phyloP scores from a whole-genome alignment of 30 jellyfish, hydroid and myxozoan species.

The Aurelia sp. region DNA sequence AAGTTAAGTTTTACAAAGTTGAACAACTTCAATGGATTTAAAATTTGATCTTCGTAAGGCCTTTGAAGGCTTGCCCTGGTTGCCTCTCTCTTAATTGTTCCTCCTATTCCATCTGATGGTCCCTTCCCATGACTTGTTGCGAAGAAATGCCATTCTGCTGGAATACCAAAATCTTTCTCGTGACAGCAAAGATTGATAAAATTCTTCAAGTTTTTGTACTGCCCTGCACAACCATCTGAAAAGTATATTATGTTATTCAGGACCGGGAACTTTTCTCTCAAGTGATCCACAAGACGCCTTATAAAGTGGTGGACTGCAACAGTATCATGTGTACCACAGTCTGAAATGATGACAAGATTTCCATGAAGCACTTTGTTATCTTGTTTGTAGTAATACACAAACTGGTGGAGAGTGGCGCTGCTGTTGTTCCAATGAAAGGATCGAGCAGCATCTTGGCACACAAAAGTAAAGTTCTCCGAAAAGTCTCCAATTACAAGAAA shows the following conservation, averaged over 20 bases:
- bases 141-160: slow-evolving; percentile 73
- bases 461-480: slow-evolving; percentile 30
- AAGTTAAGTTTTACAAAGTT: background rate
- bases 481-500: slow-evolving; percentile 36
- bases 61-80: slow-evolving; percentile 44
- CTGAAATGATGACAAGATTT: slow-evolving; percentile 17
- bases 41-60: slow-evolving; percentile 2
- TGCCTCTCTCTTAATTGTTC: slow-evolving; percentile 37
- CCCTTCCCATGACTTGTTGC: slow-evolving; percentile 68
- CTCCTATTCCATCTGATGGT: slow-evolving; percentile 65
- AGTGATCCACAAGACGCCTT: slow-evolving; percentile 2
- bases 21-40: slow-evolving; percentile 13
- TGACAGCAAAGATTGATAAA: slow-evolving; percentile 11
- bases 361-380: background rate
- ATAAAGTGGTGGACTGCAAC: slow-evolving; percentile 16
- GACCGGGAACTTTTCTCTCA: slow-evolving; percentile 3
- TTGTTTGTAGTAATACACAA: slow-evolving; percentile 6
- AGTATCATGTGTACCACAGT: slow-evolving; percentile 29
- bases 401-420: slow-evolving; percentile 47
- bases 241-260: background rate
- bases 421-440: slow-evolving; percentile 32
- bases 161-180: slow-evolving; percentile 40
- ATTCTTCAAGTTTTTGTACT: background rate
- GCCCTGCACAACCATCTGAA: slow-evolving; percentile 32
- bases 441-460: slow-evolving; percentile 36